These are phyloP conservation scores for Zaprionus lachaisei DNA, from an alignment of 1,140 invertebrate genomes.

Conservation along the genomic window DNA sequence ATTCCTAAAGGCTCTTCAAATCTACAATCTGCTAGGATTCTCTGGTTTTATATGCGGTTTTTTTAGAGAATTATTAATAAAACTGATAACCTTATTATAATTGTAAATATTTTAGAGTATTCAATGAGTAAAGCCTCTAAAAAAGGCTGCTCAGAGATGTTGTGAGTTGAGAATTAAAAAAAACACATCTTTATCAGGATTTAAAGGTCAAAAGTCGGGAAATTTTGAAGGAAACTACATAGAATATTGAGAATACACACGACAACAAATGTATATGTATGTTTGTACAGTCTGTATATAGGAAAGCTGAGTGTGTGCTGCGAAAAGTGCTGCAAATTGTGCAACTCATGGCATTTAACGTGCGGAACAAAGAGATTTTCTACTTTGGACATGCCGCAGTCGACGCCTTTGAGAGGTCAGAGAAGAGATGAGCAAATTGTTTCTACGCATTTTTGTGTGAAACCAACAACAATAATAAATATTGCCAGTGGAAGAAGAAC, in stretches of 20 bases:
- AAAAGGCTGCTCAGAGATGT: background rate
- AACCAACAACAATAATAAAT: constrained; percentile 46
- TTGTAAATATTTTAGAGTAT: background rate
- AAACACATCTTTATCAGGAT: background rate
- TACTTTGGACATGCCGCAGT: constrained; percentile 53
- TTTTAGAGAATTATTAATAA: background rate
- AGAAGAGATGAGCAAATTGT: constrained; percentile 45
- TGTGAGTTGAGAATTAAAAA: background rate
- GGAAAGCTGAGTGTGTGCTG: background rate
- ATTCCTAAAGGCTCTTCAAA: too few relatives aligned
- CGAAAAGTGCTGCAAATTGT: constrained; percentile 50
- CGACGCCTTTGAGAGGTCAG: constrained; percentile 39
- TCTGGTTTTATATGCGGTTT: too few relatives aligned
- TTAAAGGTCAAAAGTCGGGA: constrained; percentile 5
- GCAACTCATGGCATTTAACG: constrained; percentile 77
- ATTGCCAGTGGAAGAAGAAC: constrained; percentile 3
- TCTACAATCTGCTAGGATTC: too few relatives aligned
- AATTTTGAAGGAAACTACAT: background rate
- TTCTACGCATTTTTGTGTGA: constrained; percentile 57
- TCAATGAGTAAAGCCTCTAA: background rate
- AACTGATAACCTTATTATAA: background rate
- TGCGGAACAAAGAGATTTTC: constrained; percentile 72
- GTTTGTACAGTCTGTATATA: background rate
- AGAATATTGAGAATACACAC: background rate
- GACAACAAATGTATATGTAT: background rate